Evolutionary conservation across 2,797 vertebrate species (phyloP), one percentile per base, ranked within the genome.

Genomic region (Mormyrus hasselquistii): DNA sequence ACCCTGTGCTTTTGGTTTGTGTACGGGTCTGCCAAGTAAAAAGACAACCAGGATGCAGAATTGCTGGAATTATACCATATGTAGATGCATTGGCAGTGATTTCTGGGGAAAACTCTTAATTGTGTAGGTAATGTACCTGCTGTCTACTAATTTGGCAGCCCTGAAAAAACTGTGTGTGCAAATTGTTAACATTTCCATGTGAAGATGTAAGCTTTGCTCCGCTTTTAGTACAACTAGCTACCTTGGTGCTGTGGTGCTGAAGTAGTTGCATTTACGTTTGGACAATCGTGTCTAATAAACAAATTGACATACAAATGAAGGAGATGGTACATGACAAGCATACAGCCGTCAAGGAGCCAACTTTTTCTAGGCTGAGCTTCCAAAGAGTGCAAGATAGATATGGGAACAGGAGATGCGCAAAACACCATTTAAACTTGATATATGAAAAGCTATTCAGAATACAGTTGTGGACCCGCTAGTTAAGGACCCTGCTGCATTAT

Each of bases 251-350:
- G 89, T 79, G 90, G 62, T 47, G 89, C 55, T 62, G 25, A 88
- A 8, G 44, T 79, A 91, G 90, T 91, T 91, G 47, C 10, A 53
- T 86, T 34, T 86, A 16, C 12, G 12, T 34, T 29, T 12, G 47
- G n/a, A 59, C 57, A 59, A 59, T 1, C 2, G n/a, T 62, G 57
- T 22, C 57, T 62, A n/a, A n/a, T 62, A 62, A 8, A 62, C 41
- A 19, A 19, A 83, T 5, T 84, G 82, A 62, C 62, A 2, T 34
- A 34, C n/a, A 41, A 76, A 76, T 79, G 29, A 44, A 38, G 16
- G 73, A 38, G 34, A 7, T 44, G 34, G 73, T 44, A 41, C 73
- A 79, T 44, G 16, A 79, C 38, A 41, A 44, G 73, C 6, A 19
- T 79, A 19, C 14, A 3, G 73, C 41, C 47, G 73, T 41, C 73